These are phyloP conservation scores for Anneissia japonica DNA, from an alignment of 35 echinoderm and acorn worm species.

Conservation along the genomic window DNA sequence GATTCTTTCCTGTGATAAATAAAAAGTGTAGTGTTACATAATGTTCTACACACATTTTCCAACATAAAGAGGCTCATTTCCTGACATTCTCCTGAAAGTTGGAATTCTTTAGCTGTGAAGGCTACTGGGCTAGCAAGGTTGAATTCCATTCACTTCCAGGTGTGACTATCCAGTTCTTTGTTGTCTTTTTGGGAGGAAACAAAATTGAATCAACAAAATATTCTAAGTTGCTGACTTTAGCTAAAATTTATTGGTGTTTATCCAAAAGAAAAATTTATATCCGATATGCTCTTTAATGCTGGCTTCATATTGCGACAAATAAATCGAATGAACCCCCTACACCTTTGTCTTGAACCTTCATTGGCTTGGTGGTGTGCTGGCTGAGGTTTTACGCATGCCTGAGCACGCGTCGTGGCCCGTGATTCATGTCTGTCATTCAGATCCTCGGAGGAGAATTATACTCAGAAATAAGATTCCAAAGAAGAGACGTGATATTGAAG, in stretches of 20 bases:
- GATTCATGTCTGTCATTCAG: neutral
- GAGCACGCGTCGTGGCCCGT: neutral
- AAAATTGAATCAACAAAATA: neutral
- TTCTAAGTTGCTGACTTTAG: neutral
- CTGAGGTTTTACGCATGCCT: slow-evolving; percentile 1
- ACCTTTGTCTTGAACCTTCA: neutral
- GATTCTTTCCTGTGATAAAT: too few relatives aligned
- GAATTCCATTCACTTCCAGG: neutral
- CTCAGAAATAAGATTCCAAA: neutral
- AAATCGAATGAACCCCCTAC: neutral
- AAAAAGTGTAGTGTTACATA: too few relatives aligned
- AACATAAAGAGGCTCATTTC: too few relatives aligned
- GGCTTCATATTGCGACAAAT: neutral
- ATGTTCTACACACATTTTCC: too few relatives aligned
- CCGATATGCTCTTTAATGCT: neutral
- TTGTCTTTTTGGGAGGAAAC: neutral
- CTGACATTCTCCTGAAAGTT: too few relatives aligned
- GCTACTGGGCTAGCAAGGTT: neutral
- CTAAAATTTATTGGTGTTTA: neutral
- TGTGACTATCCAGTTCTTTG: neutral
- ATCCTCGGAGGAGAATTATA: neutral
- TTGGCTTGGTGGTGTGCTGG: neutral
- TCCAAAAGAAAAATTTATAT: neutral
- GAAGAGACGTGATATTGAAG: neutral
- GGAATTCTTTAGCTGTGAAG: neutral